Conservation (phyloP, 2,888 invertebrate genomes). For the Tinea trinotella region DNA sequence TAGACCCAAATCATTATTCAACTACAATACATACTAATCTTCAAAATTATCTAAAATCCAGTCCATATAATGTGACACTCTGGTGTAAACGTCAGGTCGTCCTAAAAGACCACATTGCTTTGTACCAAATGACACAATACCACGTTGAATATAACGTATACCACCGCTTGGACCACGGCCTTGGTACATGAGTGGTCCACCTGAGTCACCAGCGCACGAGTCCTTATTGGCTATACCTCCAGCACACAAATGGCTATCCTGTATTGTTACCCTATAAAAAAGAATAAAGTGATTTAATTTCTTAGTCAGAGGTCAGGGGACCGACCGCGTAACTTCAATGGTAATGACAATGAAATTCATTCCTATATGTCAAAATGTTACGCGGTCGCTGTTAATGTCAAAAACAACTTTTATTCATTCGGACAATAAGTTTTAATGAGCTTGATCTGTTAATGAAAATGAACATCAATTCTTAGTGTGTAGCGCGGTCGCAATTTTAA, state of each 20-base stretch:
- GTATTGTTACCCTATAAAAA: slow-evolving; percentile 41
- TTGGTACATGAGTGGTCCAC: slow-evolving; percentile 74
- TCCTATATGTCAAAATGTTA: too few species aligned
- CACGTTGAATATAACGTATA: slow-evolving; percentile 70
- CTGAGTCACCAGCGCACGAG: slow-evolving; percentile 79
- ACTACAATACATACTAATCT: slow-evolving; percentile 28
- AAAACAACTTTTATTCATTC: too few species aligned
- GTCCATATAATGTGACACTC: slow-evolving; percentile 62
- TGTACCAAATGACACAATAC: slow-evolving; percentile 72
- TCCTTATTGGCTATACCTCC: slow-evolving; percentile 69
- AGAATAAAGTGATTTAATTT: background rate
- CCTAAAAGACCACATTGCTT: slow-evolving; percentile 61
- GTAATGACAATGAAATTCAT: too few species aligned
- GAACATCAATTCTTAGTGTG: too few species aligned
- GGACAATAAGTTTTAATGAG: too few species aligned
- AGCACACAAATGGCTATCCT: slow-evolving; percentile 64
- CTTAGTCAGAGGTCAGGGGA: background rate
- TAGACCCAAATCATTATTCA: too few species aligned
- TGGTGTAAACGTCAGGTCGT: slow-evolving; percentile 75
- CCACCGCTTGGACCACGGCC: slow-evolving; percentile 39
- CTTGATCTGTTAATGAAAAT: too few species aligned
- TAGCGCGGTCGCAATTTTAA: too few species aligned
- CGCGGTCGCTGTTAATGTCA: too few species aligned
- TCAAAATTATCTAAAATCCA: slow-evolving; percentile 73
- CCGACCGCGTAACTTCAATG: too few species aligned